phyloP scores from a whole-genome alignment of 2,888 invertebrate genomes.

The Sarcophaga subvicina region DNA sequence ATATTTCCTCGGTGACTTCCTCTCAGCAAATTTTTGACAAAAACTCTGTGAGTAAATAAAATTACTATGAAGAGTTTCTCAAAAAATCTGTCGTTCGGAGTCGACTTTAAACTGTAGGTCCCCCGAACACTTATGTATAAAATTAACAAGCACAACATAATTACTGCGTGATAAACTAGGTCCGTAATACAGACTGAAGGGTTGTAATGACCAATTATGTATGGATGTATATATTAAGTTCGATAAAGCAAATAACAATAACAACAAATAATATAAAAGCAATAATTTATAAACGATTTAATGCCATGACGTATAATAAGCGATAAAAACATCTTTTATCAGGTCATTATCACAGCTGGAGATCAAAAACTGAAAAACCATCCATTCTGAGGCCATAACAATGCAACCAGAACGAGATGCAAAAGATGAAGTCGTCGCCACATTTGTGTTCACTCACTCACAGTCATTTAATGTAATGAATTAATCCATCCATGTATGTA shows the following conservation, averaged over 20 bases:
- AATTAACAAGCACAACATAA: no score
- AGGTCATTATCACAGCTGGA: slow-evolving; percentile 80
- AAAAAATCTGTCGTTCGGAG: no score
- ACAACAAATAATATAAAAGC: slow-evolving; percentile 1
- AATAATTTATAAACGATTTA: slow-evolving; percentile 47
- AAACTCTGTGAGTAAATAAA: no score
- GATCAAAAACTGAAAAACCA: slow-evolving; percentile 30
- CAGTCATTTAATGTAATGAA: slow-evolving; percentile 19
- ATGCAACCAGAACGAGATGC: not conserved
- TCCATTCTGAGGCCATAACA: slow-evolving; percentile 1
- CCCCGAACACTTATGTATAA: no score
- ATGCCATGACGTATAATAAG: slow-evolving; percentile 66
- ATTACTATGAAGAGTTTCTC: no score
- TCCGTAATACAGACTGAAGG: no score
- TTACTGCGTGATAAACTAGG: no score
- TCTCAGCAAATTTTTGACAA: no score
- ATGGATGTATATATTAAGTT: not conserved
- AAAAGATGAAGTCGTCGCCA: slow-evolving; percentile 43
- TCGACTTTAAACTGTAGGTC: no score
- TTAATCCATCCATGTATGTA: slow-evolving; percentile 25
- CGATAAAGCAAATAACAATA: slow-evolving; percentile 21
- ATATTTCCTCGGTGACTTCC: no score
- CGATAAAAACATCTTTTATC: slow-evolving; percentile 78
- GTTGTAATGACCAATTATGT: no score
- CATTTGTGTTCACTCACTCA: slow-evolving; percentile 6